Base-by-base conservation (phyloP, 2,888 invertebrate genomes). In the Pterostichus niger region DNA sequence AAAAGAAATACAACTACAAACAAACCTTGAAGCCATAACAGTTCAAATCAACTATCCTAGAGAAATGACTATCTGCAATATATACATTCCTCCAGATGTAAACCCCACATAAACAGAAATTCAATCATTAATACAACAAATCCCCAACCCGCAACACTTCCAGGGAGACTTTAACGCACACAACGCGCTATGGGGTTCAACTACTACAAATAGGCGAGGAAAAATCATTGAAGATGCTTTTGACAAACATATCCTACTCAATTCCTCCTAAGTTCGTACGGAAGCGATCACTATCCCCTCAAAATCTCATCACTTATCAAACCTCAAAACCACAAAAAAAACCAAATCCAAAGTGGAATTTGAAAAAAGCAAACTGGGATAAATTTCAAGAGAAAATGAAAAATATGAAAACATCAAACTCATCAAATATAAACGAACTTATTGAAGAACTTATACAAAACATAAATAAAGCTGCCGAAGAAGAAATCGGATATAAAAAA, bases 81-180 rank as follows among this genome's bases (percentile, higher is more conserved):
- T 85, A 7, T 85, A 84, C 46, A 61, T 84, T n/a, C 84, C 82
- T 6, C 49, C 75, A 31, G 46, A 75, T 49, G 17, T 1, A 49
- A 17, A 17, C 24, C 46, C 33, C 15, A 46, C 4, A 5, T n/a
- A 1, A 49, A 9, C n/a, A 5, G 46, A 75, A 4, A 31, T 75
- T 5, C 11, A 46, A 33, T 9, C 31, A 17, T 6, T 75, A n/a
- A 46, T 75, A 6, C 11, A 75, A 6, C 49, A 75, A 46, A 5
- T 75, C n/a, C 75, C 75, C 4, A n/a, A 24, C 11, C 17, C 44
- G 2, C 0, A 13, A 4, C 7, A 49, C 6, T 49, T 75, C n/a
- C 4, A 10, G 11, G 33, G 49, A 0, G 75, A 75, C 10, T 75
- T 75, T 17, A 75, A 75, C 11, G 46, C 75, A 2, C 75, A 75